A percentile compares a stretch with the other conserved stretches of the same genome.
phyloP scores from a whole-genome alignment of 2,797 vertebrate genomes.

The Myiotriccus ornatus region DNA sequence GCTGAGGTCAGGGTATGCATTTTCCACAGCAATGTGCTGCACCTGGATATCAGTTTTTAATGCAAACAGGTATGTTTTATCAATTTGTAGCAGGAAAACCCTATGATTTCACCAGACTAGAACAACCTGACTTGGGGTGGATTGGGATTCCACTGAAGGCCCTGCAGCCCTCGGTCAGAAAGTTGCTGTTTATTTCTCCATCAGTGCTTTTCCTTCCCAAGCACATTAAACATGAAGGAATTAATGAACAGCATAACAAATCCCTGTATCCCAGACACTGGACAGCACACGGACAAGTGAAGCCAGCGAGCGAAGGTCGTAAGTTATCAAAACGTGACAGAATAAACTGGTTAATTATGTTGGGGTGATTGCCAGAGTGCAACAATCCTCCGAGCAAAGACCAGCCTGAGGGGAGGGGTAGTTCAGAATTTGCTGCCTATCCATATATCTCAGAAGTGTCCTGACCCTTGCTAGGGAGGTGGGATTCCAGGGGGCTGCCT shows the following conservation, averaged over 20 bases:
- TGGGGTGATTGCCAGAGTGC: slow-evolving; percentile 37
- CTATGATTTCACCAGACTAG: background rate
- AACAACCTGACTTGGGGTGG: background rate
- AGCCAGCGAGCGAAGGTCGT: slow-evolving; percentile 14
- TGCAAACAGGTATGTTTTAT: slow-evolving; percentile 20
- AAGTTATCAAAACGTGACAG: slow-evolving; percentile 58
- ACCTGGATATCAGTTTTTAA: slow-evolving; percentile 7
- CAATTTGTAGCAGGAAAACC: slow-evolving; percentile 7
- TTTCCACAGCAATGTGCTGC: background rate
- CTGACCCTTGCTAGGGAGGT: background rate
- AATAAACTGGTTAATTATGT: slow-evolving; percentile 45
- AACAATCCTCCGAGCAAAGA: background rate
- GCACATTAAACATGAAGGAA: slow-evolving; percentile 17
- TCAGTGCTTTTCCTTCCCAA: slow-evolving; percentile 41
- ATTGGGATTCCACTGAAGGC: background rate
- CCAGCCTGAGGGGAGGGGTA: background rate
- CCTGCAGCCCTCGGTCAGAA: background rate
- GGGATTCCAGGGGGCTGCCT: background rate
- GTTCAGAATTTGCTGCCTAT: background rate
- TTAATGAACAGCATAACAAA: slow-evolving; percentile 54
- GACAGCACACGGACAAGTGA: background rate
- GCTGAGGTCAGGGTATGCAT: slow-evolving; percentile 1
- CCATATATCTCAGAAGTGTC: background rate
- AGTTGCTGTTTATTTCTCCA: slow-evolving; percentile 28
- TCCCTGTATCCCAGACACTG: background rate